Evolutionary conservation across 2,113 vertebrate species (phyloP), one percentile per base, ranked within the genome.

Genomic region (Amblyopsis rosae): DNA sequence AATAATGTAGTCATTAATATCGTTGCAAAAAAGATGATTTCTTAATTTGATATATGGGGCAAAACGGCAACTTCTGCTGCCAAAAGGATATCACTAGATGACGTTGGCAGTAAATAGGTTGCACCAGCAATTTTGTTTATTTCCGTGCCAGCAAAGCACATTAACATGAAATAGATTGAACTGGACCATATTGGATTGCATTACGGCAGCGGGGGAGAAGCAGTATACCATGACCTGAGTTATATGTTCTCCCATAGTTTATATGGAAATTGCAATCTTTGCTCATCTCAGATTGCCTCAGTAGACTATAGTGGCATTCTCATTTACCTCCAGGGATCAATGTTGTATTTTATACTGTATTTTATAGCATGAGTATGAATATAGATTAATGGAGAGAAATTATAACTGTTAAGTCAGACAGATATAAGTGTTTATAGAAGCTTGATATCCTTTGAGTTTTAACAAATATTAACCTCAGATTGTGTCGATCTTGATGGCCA

Each of bases 131-230:
- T 58, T n/a, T 19, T 41, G 55, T 50, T 67, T 47, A n/a, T 48
- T 62, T 50, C 59, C 16, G 9, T 16, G 55, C 59, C 41, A 46
- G 15, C n/a, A 35, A 45, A 4, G 11, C 32, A 12, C 0, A 0
- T 53, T 15, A 9, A n/a, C 33, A 46, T 35, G 13, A 60, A 50
- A 3, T 58, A 17, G 65, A 59, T 2, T 69, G 32, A 76, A 50
- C 19, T 60, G 11, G 49, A 12, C 13, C 49, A 51, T 4, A 51
- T 15, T 51, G 49, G 5, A 15, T 15, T 12, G 49, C 11, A 11
- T 12, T 12, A 51, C 12, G 13, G 49, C 10, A 51, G 26, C 26
- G 9, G 4, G n/a, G n/a, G 51, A 32, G 59, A 68, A 58, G 51
- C 26, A 51, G 51, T 41, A 19, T 17, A 47, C 4, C 17, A n/a